Base-by-base conservation (phyloP, 2,888 invertebrate genomes). In the Alviniconcha strummeri region DNA sequence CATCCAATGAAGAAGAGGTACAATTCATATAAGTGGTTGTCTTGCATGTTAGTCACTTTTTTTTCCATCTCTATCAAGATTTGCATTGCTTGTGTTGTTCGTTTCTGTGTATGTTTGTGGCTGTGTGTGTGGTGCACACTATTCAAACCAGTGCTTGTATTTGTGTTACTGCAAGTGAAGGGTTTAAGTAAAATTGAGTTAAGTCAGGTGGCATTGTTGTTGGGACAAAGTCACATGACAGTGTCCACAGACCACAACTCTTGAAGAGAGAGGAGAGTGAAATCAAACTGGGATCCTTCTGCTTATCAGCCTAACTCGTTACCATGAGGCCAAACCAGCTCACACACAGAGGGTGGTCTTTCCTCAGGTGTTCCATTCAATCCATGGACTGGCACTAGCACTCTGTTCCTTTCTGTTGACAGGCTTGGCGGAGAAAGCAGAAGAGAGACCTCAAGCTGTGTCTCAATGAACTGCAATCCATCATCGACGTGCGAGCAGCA, bases 371-470 rank as follows among this genome's bases (percentile, higher is more conserved):
- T 71, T 6, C 19, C 9, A n/a, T 6, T 15, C 13, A n/a, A 19
- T 71, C 9, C n/a, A 9, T 71, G 15, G n/a, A 9, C n/a, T 0
- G 9, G 19, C n/a, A 71, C 19, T 19, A 71, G 5, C n/a, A 71
- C 54, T 7, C 9, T 74, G 11, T 74, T 36, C 52, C 52, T 4
- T 52, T 64, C 17, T 69, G 9, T 54, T 75, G 11, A 15, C 82
- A 82, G 82, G 82, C 69, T 8, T 76, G 82, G 69, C 77, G 55
- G n/a, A 82, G 69, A 69, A 67, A 71, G 56, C 76, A 77, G 82
- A 76, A 69, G 82, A 56, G 56, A 17, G 52, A 77, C 82, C 64
- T 82, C 55, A 82, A 82, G 57, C 52, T 75, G 82, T 82, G 82
- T 57, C 82, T 82, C 55, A 54, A 11, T 4, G 82, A 82, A 54